Base-by-base conservation (phyloP, 2,888 invertebrate genomes). In the Malacosoma neustria region DNA sequence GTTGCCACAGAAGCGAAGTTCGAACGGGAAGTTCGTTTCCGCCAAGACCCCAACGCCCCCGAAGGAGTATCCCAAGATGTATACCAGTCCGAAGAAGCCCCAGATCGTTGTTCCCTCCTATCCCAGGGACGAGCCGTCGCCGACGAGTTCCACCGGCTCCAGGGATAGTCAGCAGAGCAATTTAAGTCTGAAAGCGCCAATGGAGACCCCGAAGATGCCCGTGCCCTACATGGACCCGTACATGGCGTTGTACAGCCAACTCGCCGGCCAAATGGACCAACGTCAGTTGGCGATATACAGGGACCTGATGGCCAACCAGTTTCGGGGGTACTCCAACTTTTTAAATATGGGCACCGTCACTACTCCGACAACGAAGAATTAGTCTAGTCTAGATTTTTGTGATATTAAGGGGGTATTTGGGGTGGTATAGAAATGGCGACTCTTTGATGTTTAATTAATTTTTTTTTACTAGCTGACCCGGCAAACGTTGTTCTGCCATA, bases 21-120 rank as follows among this genome's bases (percentile, higher is more conserved):
- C 87, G 1, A 86, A 88, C 36, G 89, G 90, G 0, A 89, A 89
- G 53, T 88, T 87, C 44, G 64, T 85, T 35, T 70, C 79, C 0
- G 74, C 84, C 1, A 89, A 88, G 54, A 62, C 75, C 0, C 86
- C 72, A 0, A 73, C 77, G 0, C 77, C 80, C 0, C 79, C 81
- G 0, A 76, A 75, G 36, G 77, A 79, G 0, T 61, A 61, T 34
- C 58, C 67, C 0, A 59, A 62, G 29, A 39, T 42, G 3, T 57
- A 43, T 36, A 30, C 66, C 35, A 45, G 52, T 33, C 35, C 64
- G 7, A 75, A 75, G 34, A 75, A 72, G 34, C 42, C 56, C 0
- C 56, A 72, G 0, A 70, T 82, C 1, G 56, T 62, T 0, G 72
- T 84, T 0, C 86, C 85, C 0, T 80, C 55, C 30, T 85, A 81